Evolutionary conservation across 1,140 invertebrate species (phyloP).

Genomic region (Mactra quadrangularis): DNA sequence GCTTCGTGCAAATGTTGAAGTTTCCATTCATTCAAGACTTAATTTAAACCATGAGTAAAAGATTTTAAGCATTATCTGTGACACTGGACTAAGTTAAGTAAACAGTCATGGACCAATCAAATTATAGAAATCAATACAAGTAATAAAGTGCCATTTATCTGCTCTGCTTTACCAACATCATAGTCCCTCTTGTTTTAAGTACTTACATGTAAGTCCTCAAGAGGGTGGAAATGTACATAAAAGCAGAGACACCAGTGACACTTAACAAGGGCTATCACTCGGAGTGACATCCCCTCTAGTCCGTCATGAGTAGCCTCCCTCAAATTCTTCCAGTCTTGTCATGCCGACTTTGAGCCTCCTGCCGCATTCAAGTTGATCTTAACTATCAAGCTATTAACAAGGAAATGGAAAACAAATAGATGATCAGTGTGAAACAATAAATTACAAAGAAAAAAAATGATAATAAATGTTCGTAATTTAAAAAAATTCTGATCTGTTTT

Average conservation of each 20-base stretch:
- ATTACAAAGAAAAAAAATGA: not conserved
- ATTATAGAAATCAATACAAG: not conserved
- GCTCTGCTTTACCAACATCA: slow-evolving; percentile 50
- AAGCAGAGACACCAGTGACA: slow-evolving; percentile 52
- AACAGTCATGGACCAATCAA: slow-evolving; percentile 24
- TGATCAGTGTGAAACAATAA: slow-evolving; percentile 14
- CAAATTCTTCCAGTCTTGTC: slow-evolving; percentile 60
- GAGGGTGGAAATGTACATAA: slow-evolving; percentile 56
- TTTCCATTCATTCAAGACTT: too few species aligned
- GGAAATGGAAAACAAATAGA: slow-evolving; percentile 56
- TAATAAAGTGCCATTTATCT: slow-evolving; percentile 41
- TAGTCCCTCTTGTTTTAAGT: slow-evolving; percentile 46
- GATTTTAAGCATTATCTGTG: slow-evolving; percentile 37
- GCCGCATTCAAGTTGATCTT: slow-evolving; percentile 59
- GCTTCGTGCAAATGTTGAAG: too few species aligned
- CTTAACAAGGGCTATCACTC: slow-evolving; percentile 5
- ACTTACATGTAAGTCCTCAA: slow-evolving; percentile 62
- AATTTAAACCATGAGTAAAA: too few species aligned
- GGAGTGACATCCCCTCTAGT: slow-evolving; percentile 2
- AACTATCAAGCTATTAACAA: slow-evolving; percentile 61
- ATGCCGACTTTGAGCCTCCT: slow-evolving; percentile 61
- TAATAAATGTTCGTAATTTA: too few species aligned
- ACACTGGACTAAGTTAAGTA: slow-evolving; percentile 15
- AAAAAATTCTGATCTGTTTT: too few species aligned
- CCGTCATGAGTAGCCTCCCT: slow-evolving; percentile 50